Conservation (phyloP, 2,113 vertebrate genomes). For the Upupa epops region DNA sequence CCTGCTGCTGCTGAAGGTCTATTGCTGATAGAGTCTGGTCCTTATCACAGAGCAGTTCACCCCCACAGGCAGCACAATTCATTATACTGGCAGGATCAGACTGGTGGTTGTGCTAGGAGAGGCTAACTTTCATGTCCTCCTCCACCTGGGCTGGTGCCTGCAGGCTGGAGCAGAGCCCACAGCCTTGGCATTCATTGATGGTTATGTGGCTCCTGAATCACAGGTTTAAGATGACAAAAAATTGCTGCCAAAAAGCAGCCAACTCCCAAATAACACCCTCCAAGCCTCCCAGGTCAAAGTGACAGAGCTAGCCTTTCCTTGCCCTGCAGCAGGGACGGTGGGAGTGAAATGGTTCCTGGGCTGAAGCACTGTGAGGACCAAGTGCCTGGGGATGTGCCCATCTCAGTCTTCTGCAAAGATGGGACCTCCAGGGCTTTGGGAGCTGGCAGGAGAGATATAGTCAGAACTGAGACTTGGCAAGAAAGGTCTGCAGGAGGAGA, state of each 20-base stretch:
- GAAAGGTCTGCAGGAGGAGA: slow-evolving; percentile 54
- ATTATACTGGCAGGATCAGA: neutral
- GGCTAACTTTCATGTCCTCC: neutral
- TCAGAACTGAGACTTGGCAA: slow-evolving; percentile 44
- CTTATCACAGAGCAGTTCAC: rapidly evolving
- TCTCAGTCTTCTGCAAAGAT: neutral
- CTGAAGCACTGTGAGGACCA: rapidly evolving
- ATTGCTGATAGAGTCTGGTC: neutral
- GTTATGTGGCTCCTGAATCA: neutral
- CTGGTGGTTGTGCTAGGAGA: neutral
- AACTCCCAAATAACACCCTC: neutral
- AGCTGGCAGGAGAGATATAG: neutral
- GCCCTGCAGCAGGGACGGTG: neutral
- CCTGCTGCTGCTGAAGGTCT: neutral
- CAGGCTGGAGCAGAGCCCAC: slow-evolving; percentile 1
- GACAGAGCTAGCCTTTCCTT: neutral
- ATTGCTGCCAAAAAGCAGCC: neutral
- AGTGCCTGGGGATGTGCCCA: neutral
- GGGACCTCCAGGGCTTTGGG: neutral
- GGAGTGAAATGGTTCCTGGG: neutral
- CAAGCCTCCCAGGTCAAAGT: neutral
- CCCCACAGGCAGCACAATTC: rapidly evolving
- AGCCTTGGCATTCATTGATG: neutral
- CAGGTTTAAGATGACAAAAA: neutral
- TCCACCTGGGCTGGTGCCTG: neutral